Percentiles rank a stretch among this genome's conserved stretches.
Conservation (phyloP, 2,888 invertebrate species). For the Onchidella celtica region DNA sequence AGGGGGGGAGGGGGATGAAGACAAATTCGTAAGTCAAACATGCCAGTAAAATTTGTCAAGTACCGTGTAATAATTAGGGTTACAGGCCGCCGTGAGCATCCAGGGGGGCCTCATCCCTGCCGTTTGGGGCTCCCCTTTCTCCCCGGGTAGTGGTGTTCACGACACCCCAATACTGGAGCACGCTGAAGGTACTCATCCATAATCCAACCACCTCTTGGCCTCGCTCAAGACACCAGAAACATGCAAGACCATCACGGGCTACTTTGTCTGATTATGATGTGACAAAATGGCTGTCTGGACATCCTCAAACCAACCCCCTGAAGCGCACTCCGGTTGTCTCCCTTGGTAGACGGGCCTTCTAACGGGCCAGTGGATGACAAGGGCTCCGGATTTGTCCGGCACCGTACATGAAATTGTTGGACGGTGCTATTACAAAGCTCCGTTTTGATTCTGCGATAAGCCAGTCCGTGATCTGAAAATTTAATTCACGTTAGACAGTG, state of each 20-base stretch:
- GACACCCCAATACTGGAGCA: constrained; percentile 3
- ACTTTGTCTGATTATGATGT: constrained; percentile 33
- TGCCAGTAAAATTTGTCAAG: too few relatives aligned
- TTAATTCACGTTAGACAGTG: not conserved
- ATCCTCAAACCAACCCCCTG: not conserved
- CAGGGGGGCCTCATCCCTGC: not conserved
- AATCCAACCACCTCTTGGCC: constrained; percentile 13
- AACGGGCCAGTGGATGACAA: too few relatives aligned
- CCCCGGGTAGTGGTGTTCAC: not conserved
- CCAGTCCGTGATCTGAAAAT: not conserved
- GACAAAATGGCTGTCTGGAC: constrained; percentile 34
- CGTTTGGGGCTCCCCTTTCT: not conserved
- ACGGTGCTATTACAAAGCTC: too few relatives aligned
- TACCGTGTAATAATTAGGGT: too few relatives aligned
- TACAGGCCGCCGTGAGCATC: too few relatives aligned
- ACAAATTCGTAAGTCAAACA: too few relatives aligned
- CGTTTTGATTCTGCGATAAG: not conserved
- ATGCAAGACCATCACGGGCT: not conserved
- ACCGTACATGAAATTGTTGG: too few relatives aligned
- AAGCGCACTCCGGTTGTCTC: not conserved
- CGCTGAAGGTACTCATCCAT: not conserved
- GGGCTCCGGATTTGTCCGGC: too few relatives aligned
- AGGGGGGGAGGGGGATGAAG: too few relatives aligned
- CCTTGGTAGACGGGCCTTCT: not conserved
- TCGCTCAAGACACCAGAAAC: not conserved